Evolutionary conservation across 2,113 vertebrate genomes (phyloP).

Genomic region (Labeo catla): DNA sequence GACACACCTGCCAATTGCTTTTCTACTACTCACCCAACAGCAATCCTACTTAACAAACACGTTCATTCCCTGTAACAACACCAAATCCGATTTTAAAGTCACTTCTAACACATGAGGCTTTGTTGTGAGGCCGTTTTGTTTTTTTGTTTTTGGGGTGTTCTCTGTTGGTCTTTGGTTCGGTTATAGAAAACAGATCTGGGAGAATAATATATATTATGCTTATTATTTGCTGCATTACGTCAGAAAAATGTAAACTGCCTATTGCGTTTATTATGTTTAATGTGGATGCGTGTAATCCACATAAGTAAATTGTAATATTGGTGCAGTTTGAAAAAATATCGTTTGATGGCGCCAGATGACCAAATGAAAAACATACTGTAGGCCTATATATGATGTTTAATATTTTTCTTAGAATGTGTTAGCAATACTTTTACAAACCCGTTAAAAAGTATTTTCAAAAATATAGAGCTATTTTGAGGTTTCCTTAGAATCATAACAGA

Average conservation of each 20-base stretch:
- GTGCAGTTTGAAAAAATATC: background rate
- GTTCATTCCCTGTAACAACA: background rate
- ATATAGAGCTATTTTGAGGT: background rate
- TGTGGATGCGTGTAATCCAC: background rate
- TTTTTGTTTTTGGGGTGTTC: too few species aligned
- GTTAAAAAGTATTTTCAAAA: background rate
- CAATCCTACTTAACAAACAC: background rate
- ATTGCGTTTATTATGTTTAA: background rate
- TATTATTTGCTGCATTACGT: background rate
- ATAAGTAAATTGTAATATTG: background rate
- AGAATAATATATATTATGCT: background rate
- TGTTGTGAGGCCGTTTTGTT: too few species aligned
- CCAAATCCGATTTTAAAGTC: background rate
- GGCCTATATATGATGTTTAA: background rate
- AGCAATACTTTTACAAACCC: background rate
- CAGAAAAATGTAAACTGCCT: background rate
- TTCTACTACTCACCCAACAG: background rate
- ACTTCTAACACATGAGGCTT: background rate
- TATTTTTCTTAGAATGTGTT: background rate
- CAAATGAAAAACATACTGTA: background rate
- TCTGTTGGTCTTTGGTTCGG: background rate
- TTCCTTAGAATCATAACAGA: background rate
- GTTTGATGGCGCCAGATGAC: constrained; percentile 19
- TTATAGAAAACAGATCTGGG: background rate
- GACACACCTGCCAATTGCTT: background rate